Conservation (phyloP, 2,113 vertebrate species). For the Tauraco erythrolophus region DNA sequence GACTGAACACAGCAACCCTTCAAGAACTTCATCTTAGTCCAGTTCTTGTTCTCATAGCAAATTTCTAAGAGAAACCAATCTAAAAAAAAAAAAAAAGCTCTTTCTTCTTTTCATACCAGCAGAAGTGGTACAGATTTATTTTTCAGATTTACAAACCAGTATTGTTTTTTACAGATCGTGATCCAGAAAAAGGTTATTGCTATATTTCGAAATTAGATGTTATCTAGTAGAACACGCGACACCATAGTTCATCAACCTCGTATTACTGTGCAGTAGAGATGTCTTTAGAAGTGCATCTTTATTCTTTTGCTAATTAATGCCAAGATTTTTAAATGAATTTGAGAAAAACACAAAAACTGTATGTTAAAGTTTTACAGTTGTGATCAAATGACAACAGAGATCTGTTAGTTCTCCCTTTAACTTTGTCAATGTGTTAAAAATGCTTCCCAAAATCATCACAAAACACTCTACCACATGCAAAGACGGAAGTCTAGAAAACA, state of each 20-base stretch:
- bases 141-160: conserved; percentile 43
- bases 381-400: conserved; percentile 39
- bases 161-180: conserved; percentile 33
- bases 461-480: background rate
- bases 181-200: conserved; percentile 28
- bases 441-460: conserved; percentile 24
- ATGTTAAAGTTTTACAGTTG: conserved; percentile 50
- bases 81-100: background rate
- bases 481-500: background rate
- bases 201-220: conserved; percentile 32
- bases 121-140: conserved; percentile 42
- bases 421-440: conserved; percentile 48
- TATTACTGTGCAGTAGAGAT: conserved; percentile 40
- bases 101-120: background rate
- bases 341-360: conserved; percentile 60
- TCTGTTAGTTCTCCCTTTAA: conserved; percentile 30
- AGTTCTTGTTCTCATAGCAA: background rate
- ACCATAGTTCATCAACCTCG: background rate
- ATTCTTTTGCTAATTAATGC: conserved; percentile 61
- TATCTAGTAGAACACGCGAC: conserved; percentile 1
- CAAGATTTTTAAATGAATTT: conserved; percentile 57
- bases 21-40: background rate
- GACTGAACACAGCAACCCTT: background rate
- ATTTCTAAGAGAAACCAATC: background rate
- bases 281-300: conserved; percentile 32